These are phyloP conservation scores for Carcina quercana DNA, from an alignment of 2,888 invertebrate species.

Conservation along the genomic window DNA sequence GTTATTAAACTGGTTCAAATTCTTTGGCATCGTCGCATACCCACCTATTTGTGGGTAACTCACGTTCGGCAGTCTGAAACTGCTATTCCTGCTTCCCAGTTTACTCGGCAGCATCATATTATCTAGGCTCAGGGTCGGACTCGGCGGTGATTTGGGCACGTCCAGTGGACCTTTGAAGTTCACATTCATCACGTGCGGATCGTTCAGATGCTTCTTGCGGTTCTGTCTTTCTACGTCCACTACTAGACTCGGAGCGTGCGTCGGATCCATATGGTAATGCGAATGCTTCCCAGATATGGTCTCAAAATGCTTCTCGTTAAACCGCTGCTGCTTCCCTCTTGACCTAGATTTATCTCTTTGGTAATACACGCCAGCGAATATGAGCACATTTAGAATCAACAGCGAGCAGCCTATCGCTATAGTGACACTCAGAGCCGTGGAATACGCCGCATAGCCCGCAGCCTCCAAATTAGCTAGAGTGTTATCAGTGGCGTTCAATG, in stretches of 20 bases:
- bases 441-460: slow-evolving; percentile 84
- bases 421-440: slow-evolving; percentile 84
- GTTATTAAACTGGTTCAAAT: slow-evolving; percentile 70
- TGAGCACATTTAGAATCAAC: slow-evolving; percentile 85
- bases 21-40: slow-evolving; percentile 76
- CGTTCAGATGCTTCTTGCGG: slow-evolving; percentile 59
- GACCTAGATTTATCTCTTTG: slow-evolving; percentile 83
- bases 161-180: slow-evolving; percentile 75
- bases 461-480: slow-evolving; percentile 87
- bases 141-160: slow-evolving; percentile 75
- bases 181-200: slow-evolving; percentile 67
- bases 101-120: slow-evolving; percentile 66
- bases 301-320: slow-evolving; percentile 81
- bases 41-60: slow-evolving; percentile 60
- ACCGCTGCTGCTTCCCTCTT: slow-evolving; percentile 80
- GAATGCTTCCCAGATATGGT: slow-evolving; percentile 85
- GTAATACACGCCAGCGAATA: slow-evolving; percentile 90
- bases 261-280: slow-evolving; percentile 84
- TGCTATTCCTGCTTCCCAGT: slow-evolving; percentile 69
- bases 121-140: slow-evolving; percentile 76
- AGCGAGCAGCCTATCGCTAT: slow-evolving; percentile 89
- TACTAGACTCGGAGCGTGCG: slow-evolving; percentile 86
- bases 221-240: slow-evolving; percentile 83
- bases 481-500: slow-evolving; percentile 76
- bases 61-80: slow-evolving; percentile 60